Evolutionary conservation across 2,888 invertebrate species (phyloP).

Genomic region (Endomychus coccineus): DNA sequence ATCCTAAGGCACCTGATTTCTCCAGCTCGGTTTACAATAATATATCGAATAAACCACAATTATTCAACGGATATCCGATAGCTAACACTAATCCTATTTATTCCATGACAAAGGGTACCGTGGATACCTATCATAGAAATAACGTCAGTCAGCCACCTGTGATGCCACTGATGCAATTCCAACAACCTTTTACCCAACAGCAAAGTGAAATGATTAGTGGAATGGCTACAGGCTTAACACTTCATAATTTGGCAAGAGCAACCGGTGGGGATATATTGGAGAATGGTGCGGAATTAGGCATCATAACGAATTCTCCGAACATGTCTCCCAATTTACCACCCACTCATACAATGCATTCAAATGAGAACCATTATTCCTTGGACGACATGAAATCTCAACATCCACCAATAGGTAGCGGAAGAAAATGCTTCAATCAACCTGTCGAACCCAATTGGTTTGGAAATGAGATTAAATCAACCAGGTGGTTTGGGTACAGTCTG

Average conservation of each 20-base stretch:
- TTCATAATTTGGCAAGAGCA: slow-evolving; percentile 37
- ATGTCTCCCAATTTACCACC: slow-evolving; percentile 41
- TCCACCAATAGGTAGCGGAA: slow-evolving; percentile 76
- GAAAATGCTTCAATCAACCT: slow-evolving; percentile 48
- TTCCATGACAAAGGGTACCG: slow-evolving; percentile 6
- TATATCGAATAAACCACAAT: slow-evolving; percentile 26
- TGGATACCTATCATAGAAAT: slow-evolving; percentile 7
- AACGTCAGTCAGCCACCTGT: slow-evolving; percentile 20
- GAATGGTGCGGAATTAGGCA: slow-evolving; percentile 43
- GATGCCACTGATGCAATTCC: slow-evolving; percentile 38
- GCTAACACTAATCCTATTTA: slow-evolving; percentile 8
- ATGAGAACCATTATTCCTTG: slow-evolving; percentile 37
- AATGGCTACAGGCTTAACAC: slow-evolving; percentile 39
- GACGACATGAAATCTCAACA: slow-evolving; percentile 50
- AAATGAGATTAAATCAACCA: slow-evolving; percentile 20
- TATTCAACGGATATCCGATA: slow-evolving; percentile 19
- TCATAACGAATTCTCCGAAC: slow-evolving; percentile 46
- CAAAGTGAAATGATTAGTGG: slow-evolving; percentile 37
- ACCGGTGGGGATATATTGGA: slow-evolving; percentile 38
- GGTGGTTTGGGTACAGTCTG: slow-evolving; percentile 31
- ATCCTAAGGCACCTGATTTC: slow-evolving; percentile 76
- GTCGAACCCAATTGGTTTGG: slow-evolving; percentile 23
- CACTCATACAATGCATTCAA: slow-evolving; percentile 23
- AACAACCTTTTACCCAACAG: slow-evolving; percentile 34
- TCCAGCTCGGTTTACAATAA: slow-evolving; percentile 47